phyloP scores from a whole-genome alignment of 2,888 invertebrate genomes.

The Drosophila peninsularis region DNA sequence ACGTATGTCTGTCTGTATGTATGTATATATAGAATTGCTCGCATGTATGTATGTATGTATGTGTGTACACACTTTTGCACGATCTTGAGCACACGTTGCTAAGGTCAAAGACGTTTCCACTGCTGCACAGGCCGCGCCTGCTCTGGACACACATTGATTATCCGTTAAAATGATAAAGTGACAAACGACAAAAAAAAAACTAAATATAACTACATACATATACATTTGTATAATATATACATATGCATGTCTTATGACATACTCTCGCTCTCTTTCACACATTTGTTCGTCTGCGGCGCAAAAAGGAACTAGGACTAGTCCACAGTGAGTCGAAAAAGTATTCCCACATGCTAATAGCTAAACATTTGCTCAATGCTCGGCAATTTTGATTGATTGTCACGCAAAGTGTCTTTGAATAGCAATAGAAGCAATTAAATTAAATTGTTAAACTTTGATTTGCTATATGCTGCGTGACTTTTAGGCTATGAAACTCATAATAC shows the following conservation, averaged over 20 bases:
- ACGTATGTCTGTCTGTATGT: background rate
- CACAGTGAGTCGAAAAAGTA: background rate
- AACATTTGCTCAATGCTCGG: background rate
- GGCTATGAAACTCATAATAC: slow-evolving; percentile 30
- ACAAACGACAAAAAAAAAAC: slow-evolving; percentile 3
- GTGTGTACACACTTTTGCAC: slow-evolving; percentile 24
- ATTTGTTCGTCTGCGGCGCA: background rate
- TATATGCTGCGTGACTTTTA: slow-evolving; percentile 14
- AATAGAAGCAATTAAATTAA: slow-evolving; percentile 29
- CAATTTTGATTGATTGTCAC: slow-evolving; percentile 32
- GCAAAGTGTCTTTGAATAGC: slow-evolving; percentile 26
- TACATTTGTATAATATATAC: background rate
- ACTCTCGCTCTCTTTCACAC: background rate
- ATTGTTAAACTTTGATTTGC: slow-evolving; percentile 34
- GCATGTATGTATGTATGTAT: background rate
- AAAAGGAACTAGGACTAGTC: slow-evolving; percentile 3
- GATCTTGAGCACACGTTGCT: slow-evolving; percentile 67
- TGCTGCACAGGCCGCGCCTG: slow-evolving; percentile 28
- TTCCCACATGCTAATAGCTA: background rate
- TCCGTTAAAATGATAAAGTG: slow-evolving; percentile 43
- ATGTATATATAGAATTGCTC: slow-evolving; percentile 4
- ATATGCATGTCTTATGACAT: background rate
- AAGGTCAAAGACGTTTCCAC: slow-evolving; percentile 64
- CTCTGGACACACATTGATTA: slow-evolving; percentile 46
- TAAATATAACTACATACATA: background rate